A percentile compares a stretch with the other conserved stretches of the same genome.
phyloP scores from a whole-genome alignment of 2,888 invertebrate genomes.

The Acheta domesticus region DNA sequence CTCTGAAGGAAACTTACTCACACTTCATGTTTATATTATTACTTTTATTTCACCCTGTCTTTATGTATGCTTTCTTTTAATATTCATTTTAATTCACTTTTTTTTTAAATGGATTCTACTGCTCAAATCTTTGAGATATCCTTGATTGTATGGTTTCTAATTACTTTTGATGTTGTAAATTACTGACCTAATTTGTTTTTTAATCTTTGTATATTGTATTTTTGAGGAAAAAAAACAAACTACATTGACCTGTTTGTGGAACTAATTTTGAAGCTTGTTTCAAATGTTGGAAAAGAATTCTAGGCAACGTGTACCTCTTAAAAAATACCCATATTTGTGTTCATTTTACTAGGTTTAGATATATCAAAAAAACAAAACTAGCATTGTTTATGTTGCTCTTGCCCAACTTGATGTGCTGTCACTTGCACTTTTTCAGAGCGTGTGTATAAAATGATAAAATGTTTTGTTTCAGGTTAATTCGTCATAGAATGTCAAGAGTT shows the following conservation, averaged over 20 bases:
- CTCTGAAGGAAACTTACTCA: not conserved
- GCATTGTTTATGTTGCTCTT: not conserved
- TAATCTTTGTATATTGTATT: too few relatives aligned
- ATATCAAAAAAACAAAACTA: not conserved
- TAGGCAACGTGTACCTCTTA: too few relatives aligned
- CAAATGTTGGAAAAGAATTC: too few relatives aligned
- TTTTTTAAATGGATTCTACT: not conserved
- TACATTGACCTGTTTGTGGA: too few relatives aligned
- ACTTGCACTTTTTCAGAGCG: not conserved
- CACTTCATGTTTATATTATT: not conserved
- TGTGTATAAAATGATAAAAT: not conserved
- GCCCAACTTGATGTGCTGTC: conserved; percentile 1
- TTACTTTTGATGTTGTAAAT: too few relatives aligned
- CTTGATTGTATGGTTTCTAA: conserved; percentile 9
- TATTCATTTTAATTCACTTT: not conserved
- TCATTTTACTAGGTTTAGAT: too few relatives aligned
- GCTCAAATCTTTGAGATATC: not conserved
- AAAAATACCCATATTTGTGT: too few relatives aligned
- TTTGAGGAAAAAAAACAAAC: too few relatives aligned
- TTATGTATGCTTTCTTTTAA: not conserved
- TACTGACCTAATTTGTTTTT: too few relatives aligned
- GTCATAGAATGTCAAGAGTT: conserved; percentile 10
- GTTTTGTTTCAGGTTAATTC: conserved; percentile 18
- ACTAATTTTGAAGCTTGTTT: too few relatives aligned
- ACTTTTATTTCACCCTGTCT: not conserved